Evolutionary conservation across 2,797 vertebrate genomes (phyloP).

Genomic region (Malurus leucopterus): DNA sequence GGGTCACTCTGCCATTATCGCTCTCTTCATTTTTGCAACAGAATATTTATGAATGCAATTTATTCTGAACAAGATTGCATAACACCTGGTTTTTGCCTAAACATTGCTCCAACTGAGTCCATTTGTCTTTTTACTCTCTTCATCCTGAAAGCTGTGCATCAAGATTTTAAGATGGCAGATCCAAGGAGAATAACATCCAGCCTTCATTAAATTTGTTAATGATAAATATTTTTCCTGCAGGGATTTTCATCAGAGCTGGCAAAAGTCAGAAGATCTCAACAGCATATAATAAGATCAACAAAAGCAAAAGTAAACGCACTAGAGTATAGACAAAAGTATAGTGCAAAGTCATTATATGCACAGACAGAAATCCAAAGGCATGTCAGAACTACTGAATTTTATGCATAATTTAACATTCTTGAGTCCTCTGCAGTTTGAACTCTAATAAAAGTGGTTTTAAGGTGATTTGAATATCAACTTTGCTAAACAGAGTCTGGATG

Average conservation of each 20-base stretch:
- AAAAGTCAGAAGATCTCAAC: neutral
- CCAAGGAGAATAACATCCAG: neutral
- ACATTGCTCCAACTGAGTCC: neutral
- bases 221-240: neutral
- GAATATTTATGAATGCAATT: neutral
- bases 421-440: neutral
- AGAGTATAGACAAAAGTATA: neutral
- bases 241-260: neutral
- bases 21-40: neutral
- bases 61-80: neutral
- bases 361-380: neutral
- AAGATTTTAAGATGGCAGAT: neutral
- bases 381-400: neutral
- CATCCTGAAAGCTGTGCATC: neutral
- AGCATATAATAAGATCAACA: fast-evolving
- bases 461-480: neutral
- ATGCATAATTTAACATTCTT: neutral
- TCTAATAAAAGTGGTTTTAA: neutral
- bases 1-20: neutral
- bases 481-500: neutral
- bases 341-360: neutral
- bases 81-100: neutral
- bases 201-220: neutral
- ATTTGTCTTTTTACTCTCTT: neutral
- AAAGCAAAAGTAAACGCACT: neutral